These are phyloP conservation scores for Bucco capensis DNA, from an alignment of 2,113 vertebrate species.

Conservation along the genomic window DNA sequence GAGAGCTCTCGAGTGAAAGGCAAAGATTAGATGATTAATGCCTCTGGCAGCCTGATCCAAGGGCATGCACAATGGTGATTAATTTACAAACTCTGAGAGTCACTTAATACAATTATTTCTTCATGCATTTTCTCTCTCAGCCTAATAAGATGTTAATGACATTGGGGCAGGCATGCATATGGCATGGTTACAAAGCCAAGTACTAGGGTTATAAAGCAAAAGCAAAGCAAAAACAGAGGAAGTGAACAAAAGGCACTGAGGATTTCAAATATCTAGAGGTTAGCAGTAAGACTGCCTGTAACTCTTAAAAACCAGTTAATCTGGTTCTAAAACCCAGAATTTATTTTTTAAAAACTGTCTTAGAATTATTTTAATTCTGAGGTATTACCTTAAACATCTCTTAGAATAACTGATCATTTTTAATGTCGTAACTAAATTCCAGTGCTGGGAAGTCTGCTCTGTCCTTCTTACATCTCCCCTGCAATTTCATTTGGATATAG, in stretches of 20 bases:
- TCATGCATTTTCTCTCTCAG: conserved; percentile 56
- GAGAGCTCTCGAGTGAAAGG: conserved; percentile 49
- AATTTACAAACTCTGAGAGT: conserved; percentile 65
- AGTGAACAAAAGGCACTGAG: neutral
- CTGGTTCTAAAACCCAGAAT: neutral
- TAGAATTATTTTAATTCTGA: neutral
- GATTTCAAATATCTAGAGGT: neutral
- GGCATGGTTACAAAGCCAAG: neutral
- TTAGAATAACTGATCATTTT: neutral
- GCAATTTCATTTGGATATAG: neutral
- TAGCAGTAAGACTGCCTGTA: neutral
- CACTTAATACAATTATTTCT: conserved; percentile 69
- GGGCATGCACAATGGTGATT: conserved; percentile 66
- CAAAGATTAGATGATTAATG: conserved; percentile 69
- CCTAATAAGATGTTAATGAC: conserved; percentile 61
- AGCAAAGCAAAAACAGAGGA: neutral
- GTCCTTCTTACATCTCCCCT: neutral
- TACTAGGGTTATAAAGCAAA: neutral
- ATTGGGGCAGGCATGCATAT: conserved; percentile 12
- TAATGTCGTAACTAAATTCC: neutral
- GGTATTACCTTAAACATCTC: neutral
- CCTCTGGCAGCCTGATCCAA: conserved; percentile 57
- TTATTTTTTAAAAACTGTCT: neutral
- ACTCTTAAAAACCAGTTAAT: neutral
- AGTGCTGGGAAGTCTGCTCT: neutral